Percentiles rank a stretch among this genome's conserved stretches.
Evolutionary conservation across 2,113 vertebrate genomes (phyloP).

Genomic region (Cyanoderma ruficeps): DNA sequence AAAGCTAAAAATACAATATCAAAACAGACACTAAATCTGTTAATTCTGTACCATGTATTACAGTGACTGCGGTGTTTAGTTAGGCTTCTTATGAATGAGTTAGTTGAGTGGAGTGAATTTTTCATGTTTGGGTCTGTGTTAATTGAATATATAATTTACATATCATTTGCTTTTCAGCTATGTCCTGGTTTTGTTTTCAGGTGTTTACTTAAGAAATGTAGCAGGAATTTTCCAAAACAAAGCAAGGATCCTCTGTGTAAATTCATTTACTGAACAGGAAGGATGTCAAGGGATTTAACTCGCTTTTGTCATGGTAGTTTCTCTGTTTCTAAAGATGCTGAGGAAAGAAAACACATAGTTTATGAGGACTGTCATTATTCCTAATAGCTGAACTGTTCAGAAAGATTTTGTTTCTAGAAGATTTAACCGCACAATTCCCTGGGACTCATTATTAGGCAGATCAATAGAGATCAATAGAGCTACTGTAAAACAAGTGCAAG

Average conservation of each 20-base stretch:
- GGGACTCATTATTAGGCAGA: constrained; percentile 38
- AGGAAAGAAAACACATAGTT: not conserved
- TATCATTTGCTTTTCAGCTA: not conserved
- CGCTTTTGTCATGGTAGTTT: not conserved
- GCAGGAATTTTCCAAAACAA: not conserved
- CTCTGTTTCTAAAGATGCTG: constrained; percentile 14
- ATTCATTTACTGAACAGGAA: not conserved
- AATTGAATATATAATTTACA: not conserved
- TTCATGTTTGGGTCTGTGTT: not conserved
- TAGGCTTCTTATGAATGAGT: not conserved
- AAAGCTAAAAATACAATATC: not conserved
- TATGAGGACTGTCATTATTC: constrained; percentile 26
- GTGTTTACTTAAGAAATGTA: not conserved
- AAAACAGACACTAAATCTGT: not conserved
- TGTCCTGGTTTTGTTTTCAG: not conserved
- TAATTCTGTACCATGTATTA: not conserved
- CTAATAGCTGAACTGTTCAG: constrained; percentile 28
- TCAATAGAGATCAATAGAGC: constrained; percentile 40
- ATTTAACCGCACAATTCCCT: constrained; percentile 24
- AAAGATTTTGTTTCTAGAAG: constrained; percentile 40
- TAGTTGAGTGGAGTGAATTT: not conserved
- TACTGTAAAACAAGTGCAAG: constrained; percentile 23
- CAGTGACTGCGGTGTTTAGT: not conserved
- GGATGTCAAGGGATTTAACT: not conserved
- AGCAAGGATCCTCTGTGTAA: not conserved